Evolutionary conservation across 30 jellyfish, hydroid and myxozoan species (phyloP), one percentile per base, ranked within the genome.

Genomic region (Chrysaora quinquecirrha): DNA sequence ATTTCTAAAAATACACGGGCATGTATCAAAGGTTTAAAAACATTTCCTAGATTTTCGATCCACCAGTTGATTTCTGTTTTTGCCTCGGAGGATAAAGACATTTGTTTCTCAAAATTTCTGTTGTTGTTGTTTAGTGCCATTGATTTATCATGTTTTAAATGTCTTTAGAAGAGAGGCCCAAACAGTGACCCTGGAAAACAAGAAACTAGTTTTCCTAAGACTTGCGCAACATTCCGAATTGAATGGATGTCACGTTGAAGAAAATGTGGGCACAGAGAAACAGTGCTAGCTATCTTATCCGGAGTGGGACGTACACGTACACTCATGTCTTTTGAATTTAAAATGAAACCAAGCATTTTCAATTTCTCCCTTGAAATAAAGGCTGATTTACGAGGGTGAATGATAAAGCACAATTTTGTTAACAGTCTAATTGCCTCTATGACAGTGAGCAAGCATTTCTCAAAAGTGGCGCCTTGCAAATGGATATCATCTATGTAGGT

Each of bases 311-410:
- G 12, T 2, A 52, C 68, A 12, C 6, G 12, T 2, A 52, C 68
- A 10, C 27, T 52, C 68, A 52, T 52, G 18, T 19, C 28, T 14
- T 47, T 29, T 20, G 75, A 74, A 50, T 52, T 47, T 1, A 47
- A 30, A 30, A 30, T 46, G 24, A 74, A 74, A 10, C 86, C 86
- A 6, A 74, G 58, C 61, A 65, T 65, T 29, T 65, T 50, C 9
- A 74, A 18, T 22, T 74, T 28, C 30, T 48, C 28, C 9, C 28
- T 18, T 48, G 86, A 54, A 27, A 31, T 74, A 52, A 48, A 74
- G 0, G n/a, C 86, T 18, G 86, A 74, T 46, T 74, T 74, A 12
- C 22, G 24, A 4, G 75, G 86, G 29, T 74, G 86, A 49, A 74
- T 29, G 1, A 54, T 46, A 74, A 74, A 74, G 11, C 79, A 1